Base-by-base conservation (phyloP, 2,888 invertebrate species). In the Phyllotreta striolata region DNA sequence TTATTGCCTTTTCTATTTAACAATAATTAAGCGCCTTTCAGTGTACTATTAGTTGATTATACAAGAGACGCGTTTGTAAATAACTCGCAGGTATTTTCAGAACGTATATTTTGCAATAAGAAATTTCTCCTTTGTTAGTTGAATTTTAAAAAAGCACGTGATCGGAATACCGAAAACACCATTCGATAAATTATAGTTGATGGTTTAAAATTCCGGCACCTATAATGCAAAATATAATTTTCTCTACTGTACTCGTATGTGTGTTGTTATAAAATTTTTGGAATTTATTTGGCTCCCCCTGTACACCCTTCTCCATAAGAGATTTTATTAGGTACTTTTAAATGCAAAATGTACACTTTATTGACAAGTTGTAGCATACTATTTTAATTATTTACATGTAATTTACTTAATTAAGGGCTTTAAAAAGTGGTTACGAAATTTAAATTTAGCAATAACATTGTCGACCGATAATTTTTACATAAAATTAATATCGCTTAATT, bases 91-190 rank as follows among this genome's bases (percentile, higher is more conserved):
- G n/a, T 10, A 10, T 44, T 44, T 44, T 44, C 44, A 9, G 44
- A 44, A 44, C 10, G 10, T 44, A 7, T 6, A 9, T 44, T 44
- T 44, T 44, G 44, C 44, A 44, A 44, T 44, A 44, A n/a, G 10
- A 44, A 44, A 44, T 44, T 44, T 44, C 44, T 44, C 44, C 44
- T 44, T 44, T 44, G 44, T 44, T 44, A 6, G 14, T 44, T 44
- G 44, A 44, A 44, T 44, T 44, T 44, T 44, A 44, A 44, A 44
- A 44, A 8, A 7, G 10, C 14, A 44, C 44, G 44, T 44, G 9
- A 6, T 44, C 14, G 9, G 44, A 44, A 44, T 44, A 44, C 2
- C 6, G 14, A 44, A 13, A n/a, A 7, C 7, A 10, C 6, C 4
- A 44, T n/a, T 44, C 24, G 24, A 12, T 44, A n/a, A n/a, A n/a